Evolutionary conservation across 2,888 invertebrate species (phyloP).

Genomic region (Galerucella nymphaeae): DNA sequence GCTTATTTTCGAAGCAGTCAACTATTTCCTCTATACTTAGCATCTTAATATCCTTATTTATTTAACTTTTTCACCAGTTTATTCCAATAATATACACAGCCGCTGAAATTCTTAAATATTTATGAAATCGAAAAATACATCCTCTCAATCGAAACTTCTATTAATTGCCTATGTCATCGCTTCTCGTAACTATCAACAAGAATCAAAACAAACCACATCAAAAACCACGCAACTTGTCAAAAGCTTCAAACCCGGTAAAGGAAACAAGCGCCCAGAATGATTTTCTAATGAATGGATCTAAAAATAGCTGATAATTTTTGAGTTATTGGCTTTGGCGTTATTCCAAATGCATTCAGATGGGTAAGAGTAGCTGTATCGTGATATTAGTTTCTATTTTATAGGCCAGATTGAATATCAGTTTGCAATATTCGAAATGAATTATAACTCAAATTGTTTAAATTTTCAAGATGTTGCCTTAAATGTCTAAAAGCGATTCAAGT

Average conservation of each 20-base stretch:
- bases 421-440: no score
- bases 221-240: slow-evolving; percentile 18
- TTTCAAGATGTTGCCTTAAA: no score
- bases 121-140: slow-evolving; percentile 9
- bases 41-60: not conserved
- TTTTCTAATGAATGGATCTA: slow-evolving; percentile 30
- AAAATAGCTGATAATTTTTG: slow-evolving; percentile 35
- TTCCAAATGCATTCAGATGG: slow-evolving; percentile 37
- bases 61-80: not conserved
- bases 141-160: slow-evolving; percentile 12
- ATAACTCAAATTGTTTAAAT: no score
- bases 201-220: slow-evolving; percentile 24
- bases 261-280: slow-evolving; percentile 20
- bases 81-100: not conserved
- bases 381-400: not conserved
- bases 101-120: slow-evolving; percentile 13
- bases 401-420: not conserved
- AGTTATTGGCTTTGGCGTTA: slow-evolving; percentile 36
- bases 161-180: slow-evolving; percentile 23
- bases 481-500: no score
- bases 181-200: slow-evolving; percentile 12
- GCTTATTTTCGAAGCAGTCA: not conserved
- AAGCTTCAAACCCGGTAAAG: slow-evolving; percentile 20
- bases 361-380: slow-evolving; percentile 2
- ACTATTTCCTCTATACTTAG: not conserved